Percentiles rank a stretch among this genome's conserved stretches.
Evolutionary conservation across 2,113 vertebrate species (phyloP).

Genomic region (Protobothrops flavoviridis): DNA sequence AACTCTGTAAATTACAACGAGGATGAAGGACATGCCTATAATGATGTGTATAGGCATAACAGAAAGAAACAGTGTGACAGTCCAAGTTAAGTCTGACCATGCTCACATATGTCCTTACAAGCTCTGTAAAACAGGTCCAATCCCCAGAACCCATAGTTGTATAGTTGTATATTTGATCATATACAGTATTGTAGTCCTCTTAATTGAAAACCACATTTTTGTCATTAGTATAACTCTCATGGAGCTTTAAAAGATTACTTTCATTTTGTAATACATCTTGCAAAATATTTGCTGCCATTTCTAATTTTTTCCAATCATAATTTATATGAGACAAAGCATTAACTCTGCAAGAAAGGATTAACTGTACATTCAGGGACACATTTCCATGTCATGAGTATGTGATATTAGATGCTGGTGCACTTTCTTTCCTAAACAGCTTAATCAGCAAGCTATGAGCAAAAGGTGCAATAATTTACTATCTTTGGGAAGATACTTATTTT

Average conservation of each 20-base stretch:
- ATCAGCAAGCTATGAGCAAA: slow-evolving; percentile 20
- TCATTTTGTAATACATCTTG: neutral
- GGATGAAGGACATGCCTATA: neutral
- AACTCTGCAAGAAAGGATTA: neutral
- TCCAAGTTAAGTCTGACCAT: neutral
- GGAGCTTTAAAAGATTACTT: neutral
- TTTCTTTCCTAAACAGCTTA: slow-evolving; percentile 26
- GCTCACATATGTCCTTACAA: neutral
- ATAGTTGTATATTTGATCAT: neutral
- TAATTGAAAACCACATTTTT: neutral
- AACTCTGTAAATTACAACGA: neutral
- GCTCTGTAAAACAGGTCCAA: neutral
- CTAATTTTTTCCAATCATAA: neutral
- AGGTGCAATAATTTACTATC: slow-evolving; percentile 11
- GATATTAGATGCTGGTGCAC: neutral
- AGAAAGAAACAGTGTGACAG: neutral
- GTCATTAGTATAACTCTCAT: neutral
- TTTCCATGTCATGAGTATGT: neutral
- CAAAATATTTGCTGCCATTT: neutral
- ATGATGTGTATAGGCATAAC: neutral
- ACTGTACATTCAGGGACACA: slow-evolving; percentile 1
- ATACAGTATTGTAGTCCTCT: neutral
- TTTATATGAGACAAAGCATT: neutral
- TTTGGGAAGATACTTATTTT: slow-evolving; percentile 34
- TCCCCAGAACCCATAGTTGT: too few relatives aligned